Evolutionary conservation across 2,888 invertebrate species (phyloP).

Genomic region (Pseudoips prasinana): DNA sequence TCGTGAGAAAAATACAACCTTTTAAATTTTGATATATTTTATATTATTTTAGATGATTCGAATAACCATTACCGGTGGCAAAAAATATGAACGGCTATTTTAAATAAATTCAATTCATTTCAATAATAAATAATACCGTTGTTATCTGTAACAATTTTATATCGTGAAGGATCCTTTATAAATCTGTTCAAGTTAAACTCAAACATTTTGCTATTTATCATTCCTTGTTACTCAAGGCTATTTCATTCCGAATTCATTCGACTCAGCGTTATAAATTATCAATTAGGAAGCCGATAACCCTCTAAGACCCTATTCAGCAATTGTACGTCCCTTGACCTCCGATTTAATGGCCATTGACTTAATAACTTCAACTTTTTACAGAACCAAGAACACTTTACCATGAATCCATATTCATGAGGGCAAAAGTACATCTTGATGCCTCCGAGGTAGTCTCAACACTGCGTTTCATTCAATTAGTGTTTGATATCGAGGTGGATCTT

Average conservation of each 20-base stretch:
- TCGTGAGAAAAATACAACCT: too few relatives aligned
- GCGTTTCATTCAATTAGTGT: slow-evolving; percentile 76
- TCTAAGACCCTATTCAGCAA: slow-evolving; percentile 27
- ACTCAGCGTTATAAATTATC: slow-evolving; percentile 35
- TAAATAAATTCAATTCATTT: too few relatives aligned
- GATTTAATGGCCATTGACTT: slow-evolving; percentile 53
- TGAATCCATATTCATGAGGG: slow-evolving; percentile 72
- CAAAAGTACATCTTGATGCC: slow-evolving; percentile 14
- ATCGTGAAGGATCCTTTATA: too few relatives aligned
- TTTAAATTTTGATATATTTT: too few relatives aligned
- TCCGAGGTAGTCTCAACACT: slow-evolving; percentile 42
- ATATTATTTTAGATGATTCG: too few relatives aligned
- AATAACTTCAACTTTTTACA: slow-evolving; percentile 60
- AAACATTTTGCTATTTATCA: too few relatives aligned
- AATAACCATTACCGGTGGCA: too few relatives aligned
- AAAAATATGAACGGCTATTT: too few relatives aligned
- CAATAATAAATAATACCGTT: too few relatives aligned
- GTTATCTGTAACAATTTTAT: too few relatives aligned
- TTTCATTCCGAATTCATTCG: slow-evolving; percentile 33
- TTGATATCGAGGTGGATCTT: slow-evolving; percentile 53
- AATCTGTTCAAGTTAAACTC: too few relatives aligned
- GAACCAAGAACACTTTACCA: slow-evolving; percentile 55
- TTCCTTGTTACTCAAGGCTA: slow-evolving; percentile 20
- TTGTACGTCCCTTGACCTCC: slow-evolving; percentile 39
- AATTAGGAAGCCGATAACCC: slow-evolving; percentile 37